Conservation (phyloP, 2,113 vertebrate genomes). For the Spilogale gracilis region DNA sequence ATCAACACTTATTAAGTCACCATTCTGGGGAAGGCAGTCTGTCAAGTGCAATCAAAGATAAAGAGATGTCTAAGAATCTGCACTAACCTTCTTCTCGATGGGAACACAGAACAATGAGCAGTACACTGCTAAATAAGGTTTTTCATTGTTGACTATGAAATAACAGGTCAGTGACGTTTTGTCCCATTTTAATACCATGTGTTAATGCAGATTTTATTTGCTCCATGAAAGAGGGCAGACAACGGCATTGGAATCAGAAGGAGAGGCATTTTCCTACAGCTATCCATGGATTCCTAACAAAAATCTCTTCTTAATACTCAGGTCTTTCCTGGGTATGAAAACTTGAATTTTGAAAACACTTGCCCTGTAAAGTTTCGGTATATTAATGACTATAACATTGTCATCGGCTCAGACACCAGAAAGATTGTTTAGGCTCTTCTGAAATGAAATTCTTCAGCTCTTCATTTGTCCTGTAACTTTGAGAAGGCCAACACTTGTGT, state of each 20-base stretch:
- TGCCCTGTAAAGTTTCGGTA: neutral
- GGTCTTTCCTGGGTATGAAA: neutral
- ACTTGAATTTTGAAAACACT: neutral
- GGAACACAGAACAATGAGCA: neutral
- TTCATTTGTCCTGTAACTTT: neutral
- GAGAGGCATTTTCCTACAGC: neutral
- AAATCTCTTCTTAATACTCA: neutral
- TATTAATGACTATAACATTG: neutral
- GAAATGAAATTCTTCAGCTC: neutral
- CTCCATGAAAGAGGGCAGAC: neutral
- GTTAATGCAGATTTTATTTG: neutral
- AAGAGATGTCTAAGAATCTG: neutral
- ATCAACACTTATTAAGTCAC: conserved; percentile 47
- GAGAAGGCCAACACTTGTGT: neutral
- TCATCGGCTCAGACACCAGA: neutral
- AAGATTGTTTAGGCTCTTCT: neutral
- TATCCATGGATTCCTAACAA: neutral
- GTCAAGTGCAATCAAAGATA: neutral
- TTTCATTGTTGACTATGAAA: conserved; percentile 10
- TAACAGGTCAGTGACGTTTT: neutral
- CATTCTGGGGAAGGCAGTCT: neutral
- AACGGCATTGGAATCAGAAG: neutral
- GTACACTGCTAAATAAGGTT: neutral
- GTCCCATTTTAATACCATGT: neutral
- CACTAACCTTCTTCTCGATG: neutral